phyloP scores from a whole-genome alignment of 2,888 invertebrate species.

The Incurvaria masculella region DNA sequence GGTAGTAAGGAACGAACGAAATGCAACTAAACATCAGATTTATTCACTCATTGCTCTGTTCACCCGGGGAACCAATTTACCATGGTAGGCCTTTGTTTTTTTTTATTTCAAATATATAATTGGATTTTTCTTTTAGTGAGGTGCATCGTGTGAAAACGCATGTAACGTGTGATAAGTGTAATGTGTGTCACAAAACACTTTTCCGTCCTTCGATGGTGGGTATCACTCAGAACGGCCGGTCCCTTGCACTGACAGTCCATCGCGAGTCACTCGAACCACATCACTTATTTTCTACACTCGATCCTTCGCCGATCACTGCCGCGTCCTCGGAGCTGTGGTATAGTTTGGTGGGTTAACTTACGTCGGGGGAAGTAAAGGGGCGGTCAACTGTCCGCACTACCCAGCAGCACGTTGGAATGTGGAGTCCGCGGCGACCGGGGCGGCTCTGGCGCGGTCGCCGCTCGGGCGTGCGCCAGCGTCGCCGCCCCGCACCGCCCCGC shows the following conservation, averaged over 20 bases:
- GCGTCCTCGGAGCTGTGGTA: background rate
- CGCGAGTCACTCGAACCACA: background rate
- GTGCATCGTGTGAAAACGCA: background rate
- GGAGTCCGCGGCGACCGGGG: constrained; percentile 68
- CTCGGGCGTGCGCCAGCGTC: constrained; percentile 14
- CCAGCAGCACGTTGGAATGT: constrained; percentile 62
- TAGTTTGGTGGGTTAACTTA: constrained; percentile 33
- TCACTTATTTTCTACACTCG: background rate
- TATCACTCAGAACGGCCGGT: too few relatives aligned
- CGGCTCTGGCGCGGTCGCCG: constrained; percentile 54
- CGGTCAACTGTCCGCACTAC: constrained; percentile 51
- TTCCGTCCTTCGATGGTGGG: too few relatives aligned
- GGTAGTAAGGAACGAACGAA: too few relatives aligned
- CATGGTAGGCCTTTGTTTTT: too few relatives aligned
- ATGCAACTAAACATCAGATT: too few relatives aligned
- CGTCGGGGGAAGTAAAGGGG: constrained; percentile 48
- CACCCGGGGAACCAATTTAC: too few relatives aligned
- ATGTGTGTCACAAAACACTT: background rate
- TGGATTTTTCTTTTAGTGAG: too few relatives aligned
- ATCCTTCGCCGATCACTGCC: too few relatives aligned
- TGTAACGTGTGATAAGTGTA: background rate
- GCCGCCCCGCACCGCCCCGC: constrained; percentile 17
- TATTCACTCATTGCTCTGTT: too few relatives aligned
- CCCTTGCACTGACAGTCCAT: background rate
- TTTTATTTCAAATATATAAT: too few relatives aligned